Percentiles rank a stretch among this genome's conserved stretches.
phyloP scores from a whole-genome alignment of 1,140 invertebrate genomes.

The Dolichoris vasculosae region DNA sequence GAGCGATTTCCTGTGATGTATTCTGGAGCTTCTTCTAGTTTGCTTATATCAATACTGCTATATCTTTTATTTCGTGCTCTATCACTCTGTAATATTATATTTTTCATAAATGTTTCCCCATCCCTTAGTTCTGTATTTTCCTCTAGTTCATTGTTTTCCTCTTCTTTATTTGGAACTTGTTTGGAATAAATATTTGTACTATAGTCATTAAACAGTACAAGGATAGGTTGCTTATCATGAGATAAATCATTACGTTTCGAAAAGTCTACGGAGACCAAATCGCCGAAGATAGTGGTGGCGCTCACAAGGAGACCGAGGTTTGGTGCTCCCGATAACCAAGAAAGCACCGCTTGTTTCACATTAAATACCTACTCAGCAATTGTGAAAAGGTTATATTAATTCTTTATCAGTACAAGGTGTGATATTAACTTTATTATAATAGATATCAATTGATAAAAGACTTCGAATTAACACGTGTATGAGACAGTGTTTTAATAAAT shows the following conservation, averaged over 20 bases:
- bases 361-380: conserved; percentile 63
- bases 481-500: too few species aligned
- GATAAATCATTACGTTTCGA: conserved; percentile 58
- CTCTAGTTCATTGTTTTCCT: conserved; percentile 12
- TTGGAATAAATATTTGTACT: conserved; percentile 11
- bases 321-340: conserved; percentile 61
- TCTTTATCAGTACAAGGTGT: not conserved
- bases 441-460: not conserved
- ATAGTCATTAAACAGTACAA: conserved; percentile 68
- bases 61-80: conserved; percentile 16
- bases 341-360: conserved; percentile 66
- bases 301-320: conserved; percentile 69
- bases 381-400: not conserved
- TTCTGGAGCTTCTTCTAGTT: conserved; percentile 52
- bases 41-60: not conserved
- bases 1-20: not conserved
- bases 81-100: not conserved
- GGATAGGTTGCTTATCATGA: conserved; percentile 66
- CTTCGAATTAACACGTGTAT: too few species aligned
- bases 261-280: conserved; percentile 62
- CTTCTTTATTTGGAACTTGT: conserved; percentile 1
- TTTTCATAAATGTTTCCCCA: not conserved
- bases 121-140: not conserved
- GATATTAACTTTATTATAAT: not conserved
- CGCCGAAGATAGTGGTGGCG: conserved; percentile 60